A percentile compares a stretch with the other conserved stretches of the same genome.
phyloP scores from a whole-genome alignment of 2,797 vertebrate genomes.

The Sitta carolinensis region DNA sequence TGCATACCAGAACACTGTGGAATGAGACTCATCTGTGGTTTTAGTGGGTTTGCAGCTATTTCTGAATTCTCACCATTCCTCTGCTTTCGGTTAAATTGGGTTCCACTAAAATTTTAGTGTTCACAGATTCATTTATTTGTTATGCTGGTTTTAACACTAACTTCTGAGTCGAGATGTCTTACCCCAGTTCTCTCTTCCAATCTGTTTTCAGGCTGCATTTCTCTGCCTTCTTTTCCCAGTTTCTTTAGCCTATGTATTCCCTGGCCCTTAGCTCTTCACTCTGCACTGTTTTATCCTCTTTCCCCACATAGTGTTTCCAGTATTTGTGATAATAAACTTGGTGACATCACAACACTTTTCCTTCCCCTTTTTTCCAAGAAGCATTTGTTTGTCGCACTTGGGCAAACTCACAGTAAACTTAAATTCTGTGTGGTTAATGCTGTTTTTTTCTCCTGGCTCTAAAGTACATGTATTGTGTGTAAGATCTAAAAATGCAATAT shows the following conservation, averaged over 20 bases:
- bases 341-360: not conserved
- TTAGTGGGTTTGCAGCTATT: constrained; percentile 37
- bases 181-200: not conserved
- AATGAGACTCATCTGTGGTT: constrained; percentile 21
- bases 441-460: not conserved
- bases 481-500: not conserved
- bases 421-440: not conserved
- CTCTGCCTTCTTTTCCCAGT: not conserved
- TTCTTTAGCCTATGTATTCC: not conserved
- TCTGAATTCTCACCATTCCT: constrained; percentile 1
- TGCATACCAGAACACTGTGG: not conserved
- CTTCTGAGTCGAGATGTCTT: not conserved
- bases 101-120: not conserved
- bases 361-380: not conserved
- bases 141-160: not conserved
- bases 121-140: not conserved
- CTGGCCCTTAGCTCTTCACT: not conserved
- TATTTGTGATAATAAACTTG: not conserved
- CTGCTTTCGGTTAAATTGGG: not conserved
- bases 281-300: not conserved
- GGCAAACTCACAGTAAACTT: not conserved
- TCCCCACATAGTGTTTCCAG: not conserved
- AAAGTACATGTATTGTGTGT: not conserved
- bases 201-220: not conserved
- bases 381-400: not conserved